A percentile compares a stretch with the other conserved stretches of the same genome.
Evolutionary conservation across 2,888 invertebrate species (phyloP).

Genomic region (Nesidiocoris tenuis): DNA sequence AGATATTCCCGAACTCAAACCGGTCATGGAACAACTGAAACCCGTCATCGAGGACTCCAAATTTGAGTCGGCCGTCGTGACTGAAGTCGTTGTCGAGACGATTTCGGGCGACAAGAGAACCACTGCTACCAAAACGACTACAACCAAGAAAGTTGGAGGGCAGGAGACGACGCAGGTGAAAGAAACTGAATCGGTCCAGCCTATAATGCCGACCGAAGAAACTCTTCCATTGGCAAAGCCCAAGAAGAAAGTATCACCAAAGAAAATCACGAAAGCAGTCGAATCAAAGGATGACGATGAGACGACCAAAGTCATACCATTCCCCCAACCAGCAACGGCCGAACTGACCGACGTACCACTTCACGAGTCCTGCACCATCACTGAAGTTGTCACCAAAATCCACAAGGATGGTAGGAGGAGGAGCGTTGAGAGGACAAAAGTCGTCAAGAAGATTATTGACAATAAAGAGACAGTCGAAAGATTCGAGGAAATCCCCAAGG

Average conservation of each 20-base stretch:
- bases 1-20: background rate
- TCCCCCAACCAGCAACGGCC: slow-evolving; percentile 47
- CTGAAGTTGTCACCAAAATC: slow-evolving; percentile 39
- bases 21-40: slow-evolving; percentile 22
- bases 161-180: background rate
- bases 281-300: background rate
- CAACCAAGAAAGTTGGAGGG: slow-evolving; percentile 10
- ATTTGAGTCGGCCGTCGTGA: slow-evolving; percentile 28
- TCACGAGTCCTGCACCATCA: slow-evolving; percentile 54
- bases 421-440: slow-evolving; percentile 25
- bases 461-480: slow-evolving; percentile 42
- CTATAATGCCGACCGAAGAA: background rate
- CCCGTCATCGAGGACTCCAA: background rate
- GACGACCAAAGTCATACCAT: background rate
- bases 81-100: slow-evolving; percentile 33
- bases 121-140: slow-evolving; percentile 19
- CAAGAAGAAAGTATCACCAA: background rate
- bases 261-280: slow-evolving; percentile 1
- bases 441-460: background rate
- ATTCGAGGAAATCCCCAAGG: slow-evolving; percentile 45
- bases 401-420: slow-evolving; percentile 26
- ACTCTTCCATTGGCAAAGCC: background rate
- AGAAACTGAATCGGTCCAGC: slow-evolving; percentile 18
- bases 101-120: slow-evolving; percentile 3
- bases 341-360: slow-evolving; percentile 55